A percentile compares a stretch with the other conserved stretches of the same genome.
Conservation (phyloP, 2,113 vertebrate genomes). For the Lates calcarifer region DNA sequence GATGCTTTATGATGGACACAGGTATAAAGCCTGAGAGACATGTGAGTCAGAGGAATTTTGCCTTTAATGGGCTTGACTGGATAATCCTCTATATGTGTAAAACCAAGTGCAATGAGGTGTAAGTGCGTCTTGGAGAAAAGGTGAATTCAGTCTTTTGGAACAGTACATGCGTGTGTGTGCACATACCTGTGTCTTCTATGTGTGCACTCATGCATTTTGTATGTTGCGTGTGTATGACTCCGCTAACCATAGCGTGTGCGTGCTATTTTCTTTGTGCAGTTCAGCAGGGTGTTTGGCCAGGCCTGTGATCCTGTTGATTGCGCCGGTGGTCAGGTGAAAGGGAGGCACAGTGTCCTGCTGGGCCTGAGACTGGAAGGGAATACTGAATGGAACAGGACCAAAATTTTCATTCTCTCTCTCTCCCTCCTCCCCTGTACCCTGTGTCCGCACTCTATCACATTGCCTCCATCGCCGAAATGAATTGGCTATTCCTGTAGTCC, state of each 20-base stretch:
- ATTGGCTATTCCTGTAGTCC: slow-evolving; percentile 74
- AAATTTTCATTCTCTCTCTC: slow-evolving; percentile 46
- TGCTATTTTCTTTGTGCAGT: slow-evolving; percentile 24
- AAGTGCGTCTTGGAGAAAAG: slow-evolving; percentile 27
- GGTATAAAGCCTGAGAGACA: slow-evolving; percentile 32
- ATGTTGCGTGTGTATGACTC: neutral
- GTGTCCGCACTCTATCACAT: slow-evolving; percentile 30
- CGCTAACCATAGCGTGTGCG: slow-evolving; percentile 4
- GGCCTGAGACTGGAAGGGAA: slow-evolving; percentile 52
- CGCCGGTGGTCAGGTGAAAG: slow-evolving; percentile 62
- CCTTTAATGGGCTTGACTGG: slow-evolving; percentile 35
- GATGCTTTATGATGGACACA: slow-evolving; percentile 20
- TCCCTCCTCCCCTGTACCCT: neutral
- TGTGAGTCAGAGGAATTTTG: slow-evolving; percentile 59
- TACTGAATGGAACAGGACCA: slow-evolving; percentile 66
- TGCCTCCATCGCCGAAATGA: slow-evolving; percentile 67
- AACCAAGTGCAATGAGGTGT: slow-evolving; percentile 24
- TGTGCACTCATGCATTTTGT: neutral
- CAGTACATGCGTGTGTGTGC: neutral
- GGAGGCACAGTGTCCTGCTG: slow-evolving; percentile 44
- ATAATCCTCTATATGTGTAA: slow-evolving; percentile 23
- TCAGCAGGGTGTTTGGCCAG: slow-evolving; percentile 32
- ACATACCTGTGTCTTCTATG: neutral
- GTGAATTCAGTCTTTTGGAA: slow-evolving; percentile 13
- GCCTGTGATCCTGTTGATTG: slow-evolving; percentile 58